Evolutionary conservation across 2,113 vertebrate genomes (phyloP), one percentile per base, ranked within the genome.

Genomic region (Atrichornis clamosus): DNA sequence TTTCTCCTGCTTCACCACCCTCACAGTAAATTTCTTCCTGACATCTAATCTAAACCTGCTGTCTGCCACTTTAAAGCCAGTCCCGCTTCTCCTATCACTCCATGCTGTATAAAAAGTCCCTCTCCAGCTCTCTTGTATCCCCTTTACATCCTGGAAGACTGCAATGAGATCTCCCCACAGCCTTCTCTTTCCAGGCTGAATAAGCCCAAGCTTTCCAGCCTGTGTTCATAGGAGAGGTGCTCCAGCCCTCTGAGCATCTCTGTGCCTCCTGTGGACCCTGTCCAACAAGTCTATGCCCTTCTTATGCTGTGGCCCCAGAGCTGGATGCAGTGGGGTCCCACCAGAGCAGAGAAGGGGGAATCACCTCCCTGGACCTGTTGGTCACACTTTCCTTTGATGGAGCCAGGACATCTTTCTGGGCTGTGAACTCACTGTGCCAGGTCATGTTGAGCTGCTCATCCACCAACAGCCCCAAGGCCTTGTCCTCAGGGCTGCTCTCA

Each of bases 361-460:
- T 67, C 15, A 42, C 12, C 30, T 65, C 42, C n/a, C 42, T 26
- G 0, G 0, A 1, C 60, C 26, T 62, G 37, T 37, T 62, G 37
- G 60, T 28, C 37, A 62, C 59, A 62, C 30, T 23, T 42, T n/a
- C 52, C 19, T 42, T 30, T 37, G 13, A 26, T 32, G 35, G 26
- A 50, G 70, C 52, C 16, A 24, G 32, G 17, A 13, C 19, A 28
- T 1, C 33, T 39, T 37, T 52, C 53, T 15, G 32, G 37, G 32
- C 21, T 60, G 21, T 59, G 72, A 35, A 26, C 1, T 0, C 42
- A 20, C 35, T 8, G 9, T 19, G 60, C n/a, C 1, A 3, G 42
- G 9, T 50, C 44, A 32, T 21, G 2, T 6, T 42, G 62, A 32
- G 44, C 32, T 86, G 62, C 35, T 67, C 44, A 21, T 9, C 41